Base-by-base conservation (phyloP, 92 coral and sea anemone species). In the Porites lobata region DNA sequence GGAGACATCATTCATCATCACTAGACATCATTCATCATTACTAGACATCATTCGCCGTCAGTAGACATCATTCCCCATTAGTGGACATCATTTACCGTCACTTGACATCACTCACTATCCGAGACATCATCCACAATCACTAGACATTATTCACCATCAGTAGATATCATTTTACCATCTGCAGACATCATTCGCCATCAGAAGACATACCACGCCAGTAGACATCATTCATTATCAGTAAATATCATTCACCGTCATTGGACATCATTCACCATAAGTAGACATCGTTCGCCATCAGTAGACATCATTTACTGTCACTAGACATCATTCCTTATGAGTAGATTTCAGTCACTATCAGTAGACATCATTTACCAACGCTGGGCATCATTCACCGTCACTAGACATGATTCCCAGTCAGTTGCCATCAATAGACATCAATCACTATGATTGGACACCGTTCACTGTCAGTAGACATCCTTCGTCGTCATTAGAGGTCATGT, bases 391-490 rank as follows among this genome's bases (percentile, higher is more conserved):
- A 19, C 62, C 19, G 51, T 83, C 3, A 24, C 3, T 57, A 29
- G 70, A 71, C 52, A 14, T 22, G n/a, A 66, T n/a, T 29, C 52
- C 5, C 72, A 19, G 18, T 71, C 9, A 24, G 15, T 71, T 29
- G 76, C 7, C 76, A 32, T 71, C 76, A 78, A 8, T 78, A 11
- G 57, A 26, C 72, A 24, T 78, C 56, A 78, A 14, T 32, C 19
- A 47, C 72, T 8, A 14, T 62, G n/a, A 79, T 19, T 79, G 9
- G 59, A 63, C 29, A 47, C 18, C 84, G 64, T 17, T 21, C 32
- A 26, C 32, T n/a, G 7, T 26, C 22, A 38, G 15, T 64, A 22
- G 72, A 64, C 24, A 63, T 78, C 71, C 24, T 61, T 50, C 18
- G 24, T 70, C 63, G 18, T 58, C 20, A 59, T 24, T 24, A 43